Evolutionary conservation across 2,797 vertebrate genomes (phyloP).

Genomic region (Rhabdophis nuchalis): DNA sequence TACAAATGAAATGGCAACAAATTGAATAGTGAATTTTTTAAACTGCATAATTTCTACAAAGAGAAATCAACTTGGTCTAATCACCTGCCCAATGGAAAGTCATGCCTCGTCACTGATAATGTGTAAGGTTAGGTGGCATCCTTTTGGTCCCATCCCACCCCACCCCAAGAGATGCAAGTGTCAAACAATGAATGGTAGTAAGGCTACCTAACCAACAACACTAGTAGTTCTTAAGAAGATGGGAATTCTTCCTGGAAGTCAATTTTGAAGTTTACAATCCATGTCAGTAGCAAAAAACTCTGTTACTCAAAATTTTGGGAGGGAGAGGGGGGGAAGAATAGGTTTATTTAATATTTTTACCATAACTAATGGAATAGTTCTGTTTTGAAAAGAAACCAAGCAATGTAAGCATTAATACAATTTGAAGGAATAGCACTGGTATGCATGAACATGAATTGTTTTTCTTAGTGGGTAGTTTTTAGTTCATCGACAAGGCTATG

Average conservation of each 20-base stretch:
- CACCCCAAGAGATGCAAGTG: neutral
- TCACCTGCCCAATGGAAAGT: neutral
- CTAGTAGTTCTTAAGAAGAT: neutral
- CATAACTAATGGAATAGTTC: neutral
- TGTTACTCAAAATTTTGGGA: neutral
- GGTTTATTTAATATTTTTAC: neutral
- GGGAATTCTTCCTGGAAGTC: neutral
- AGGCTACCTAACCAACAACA: neutral
- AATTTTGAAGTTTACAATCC: neutral
- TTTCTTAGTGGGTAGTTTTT: neutral
- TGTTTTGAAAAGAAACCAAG: neutral
- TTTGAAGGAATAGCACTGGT: neutral
- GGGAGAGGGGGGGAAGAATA: no score
- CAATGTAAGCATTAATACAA: neutral
- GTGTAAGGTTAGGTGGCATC: neutral
- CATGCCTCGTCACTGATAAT: neutral
- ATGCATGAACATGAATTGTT: neutral
- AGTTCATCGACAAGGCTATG: neutral
- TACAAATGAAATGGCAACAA: neutral
- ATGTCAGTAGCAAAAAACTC: neutral
- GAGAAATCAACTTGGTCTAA: neutral
- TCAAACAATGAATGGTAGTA: neutral
- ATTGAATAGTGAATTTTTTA: neutral
- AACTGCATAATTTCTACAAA: neutral
- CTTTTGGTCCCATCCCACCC: neutral